Evolutionary conservation across 2,797 vertebrate genomes (phyloP).

Genomic region (Myripristis murdjan): DNA sequence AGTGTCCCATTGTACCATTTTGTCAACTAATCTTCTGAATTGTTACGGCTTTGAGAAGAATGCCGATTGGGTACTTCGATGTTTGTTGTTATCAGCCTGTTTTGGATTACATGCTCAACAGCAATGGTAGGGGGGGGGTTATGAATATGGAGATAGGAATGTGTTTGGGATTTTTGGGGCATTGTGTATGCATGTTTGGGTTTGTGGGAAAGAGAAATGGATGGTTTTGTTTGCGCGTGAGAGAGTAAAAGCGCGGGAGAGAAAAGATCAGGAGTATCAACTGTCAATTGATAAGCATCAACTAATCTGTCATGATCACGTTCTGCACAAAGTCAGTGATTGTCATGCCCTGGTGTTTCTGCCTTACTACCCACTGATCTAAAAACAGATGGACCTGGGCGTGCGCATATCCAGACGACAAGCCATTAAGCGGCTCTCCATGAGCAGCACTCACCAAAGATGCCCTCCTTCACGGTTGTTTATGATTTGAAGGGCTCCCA

Average conservation of each 20-base stretch:
- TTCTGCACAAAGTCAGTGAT: conserved; percentile 39
- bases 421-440: conserved; percentile 51
- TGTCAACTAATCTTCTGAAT: conserved; percentile 24
- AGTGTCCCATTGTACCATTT: conserved; percentile 11
- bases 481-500: conserved; percentile 48
- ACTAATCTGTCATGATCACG: conserved; percentile 36
- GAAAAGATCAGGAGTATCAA: conserved; percentile 35
- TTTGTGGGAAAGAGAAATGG: conserved; percentile 49
- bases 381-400: conserved; percentile 72
- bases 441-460: conserved; percentile 45
- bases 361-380: conserved; percentile 50
- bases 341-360: conserved; percentile 16
- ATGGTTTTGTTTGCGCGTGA: conserved; percentile 23
- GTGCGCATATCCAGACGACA: conserved; percentile 47
- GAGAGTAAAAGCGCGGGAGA: conserved; percentile 4
- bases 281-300: conserved; percentile 46
- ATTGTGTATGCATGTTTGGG: conserved; percentile 63
- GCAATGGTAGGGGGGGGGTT: conserved; percentile 41
- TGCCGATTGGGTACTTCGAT: conserved; percentile 10
- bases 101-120: conserved; percentile 57
- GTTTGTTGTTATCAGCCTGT: conserved; percentile 47
- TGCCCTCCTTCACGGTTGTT: conserved; percentile 62
- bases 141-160: conserved; percentile 57
- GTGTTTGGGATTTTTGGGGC: conserved; percentile 63
- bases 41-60: conserved; percentile 7